These are phyloP conservation scores for Sebastes steindachneri DNA, from an alignment of 2,797 vertebrate species.

Conservation along the genomic window DNA sequence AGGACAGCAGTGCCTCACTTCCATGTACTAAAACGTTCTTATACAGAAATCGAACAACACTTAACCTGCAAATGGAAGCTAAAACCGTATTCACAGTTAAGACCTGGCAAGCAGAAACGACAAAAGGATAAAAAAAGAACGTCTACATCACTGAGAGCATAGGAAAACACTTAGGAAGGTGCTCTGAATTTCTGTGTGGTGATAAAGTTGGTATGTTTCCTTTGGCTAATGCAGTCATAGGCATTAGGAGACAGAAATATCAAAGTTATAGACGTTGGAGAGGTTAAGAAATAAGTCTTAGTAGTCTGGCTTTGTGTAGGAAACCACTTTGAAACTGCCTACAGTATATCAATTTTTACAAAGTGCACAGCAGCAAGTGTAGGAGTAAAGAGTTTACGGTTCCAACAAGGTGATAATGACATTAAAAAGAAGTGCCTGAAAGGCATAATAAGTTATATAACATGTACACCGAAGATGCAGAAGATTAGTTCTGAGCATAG, in stretches of 20 bases:
- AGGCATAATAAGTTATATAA: conserved; percentile 26
- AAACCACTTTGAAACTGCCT: conserved; percentile 2
- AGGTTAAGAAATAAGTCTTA: neutral
- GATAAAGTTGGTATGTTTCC: neutral
- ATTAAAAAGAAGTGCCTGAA: conserved; percentile 19
- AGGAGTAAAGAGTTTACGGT: neutral
- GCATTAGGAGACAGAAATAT: neutral
- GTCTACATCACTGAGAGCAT: neutral
- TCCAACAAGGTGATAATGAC: conserved; percentile 3
- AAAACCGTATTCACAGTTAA: neutral
- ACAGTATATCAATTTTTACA: neutral
- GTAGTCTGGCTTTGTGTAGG: neutral
- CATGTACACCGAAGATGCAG: conserved; percentile 2
- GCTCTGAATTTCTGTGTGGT: neutral
- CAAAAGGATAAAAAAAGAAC: neutral
- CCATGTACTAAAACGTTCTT: neutral
- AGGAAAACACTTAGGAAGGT: neutral
- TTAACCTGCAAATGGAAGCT: neutral
- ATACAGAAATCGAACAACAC: neutral
- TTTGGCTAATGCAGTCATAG: neutral
- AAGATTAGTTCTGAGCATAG: neutral
- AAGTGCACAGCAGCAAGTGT: conserved; percentile 2
- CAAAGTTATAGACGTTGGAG: neutral
- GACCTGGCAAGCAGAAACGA: neutral
- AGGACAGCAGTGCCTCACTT: neutral